Base-by-base conservation (phyloP, 2,113 vertebrate genomes). In the Podocnemis expansa region DNA sequence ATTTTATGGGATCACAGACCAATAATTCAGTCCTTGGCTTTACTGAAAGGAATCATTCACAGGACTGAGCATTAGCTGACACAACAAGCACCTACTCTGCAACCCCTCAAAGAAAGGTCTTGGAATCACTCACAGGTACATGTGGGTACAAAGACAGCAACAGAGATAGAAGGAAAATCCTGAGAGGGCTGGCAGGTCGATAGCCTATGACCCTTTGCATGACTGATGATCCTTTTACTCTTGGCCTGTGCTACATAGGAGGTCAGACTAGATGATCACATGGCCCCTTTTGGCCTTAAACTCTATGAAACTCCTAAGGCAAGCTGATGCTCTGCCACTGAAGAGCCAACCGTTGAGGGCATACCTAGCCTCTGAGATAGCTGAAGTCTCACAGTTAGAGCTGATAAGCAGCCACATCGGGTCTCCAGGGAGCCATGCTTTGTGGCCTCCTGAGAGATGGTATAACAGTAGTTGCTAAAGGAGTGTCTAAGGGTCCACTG, bases 1-100 rank as follows among this genome's bases (percentile, higher is more conserved):
- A 98, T 98, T 97, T 97, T 97, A 93, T 95, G 97, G 97, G 93
- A 95, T 97, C 97, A 95, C 97, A 98, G 97, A 88, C 86, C 96
- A 96, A 73, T 97, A 97, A 98, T 98, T 97, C 97, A 97, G 91
- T 92, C 97, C 94, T 95, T 93, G 96, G 93, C 47, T 34, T 83
- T 85, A 92, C 96, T 88, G 96, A 96, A 96, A 97, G 97, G 95
- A 97, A 98, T 97, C 97, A 93, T 93, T 98, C 97, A 93, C 58
- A 2, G 94, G 43, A 51, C 2, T 92, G 91, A 94, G 96, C 12
- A 75, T 78, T 96, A 34, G 38, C 89, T 96, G 97, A 95, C 96
- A 96, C 80, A 80, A 93, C 83, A 96, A 93, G 95, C n/a, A 86
- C 85, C 19, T 41, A 2, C 76, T 19, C 70, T 84, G 19, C 73